phyloP scores from a whole-genome alignment of 2,888 invertebrate species.

The Geophilus truncorum region DNA sequence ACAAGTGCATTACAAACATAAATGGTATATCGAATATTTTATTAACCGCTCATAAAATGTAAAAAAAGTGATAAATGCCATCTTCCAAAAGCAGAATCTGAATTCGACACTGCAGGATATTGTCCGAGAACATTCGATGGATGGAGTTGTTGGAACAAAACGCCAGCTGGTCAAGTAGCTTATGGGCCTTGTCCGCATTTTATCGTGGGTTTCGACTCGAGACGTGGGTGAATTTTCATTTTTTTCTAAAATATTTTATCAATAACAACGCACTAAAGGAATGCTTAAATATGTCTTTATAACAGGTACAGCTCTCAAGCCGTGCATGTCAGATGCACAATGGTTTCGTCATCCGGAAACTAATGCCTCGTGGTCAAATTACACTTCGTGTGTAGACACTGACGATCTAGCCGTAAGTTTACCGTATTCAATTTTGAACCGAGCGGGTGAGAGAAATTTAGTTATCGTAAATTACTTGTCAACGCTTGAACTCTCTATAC shows the following conservation, averaged over 20 bases:
- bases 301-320: conserved; percentile 45
- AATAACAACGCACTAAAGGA: not conserved
- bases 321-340: conserved; percentile 60
- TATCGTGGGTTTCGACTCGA: conserved; percentile 44
- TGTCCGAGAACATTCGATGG: conserved; percentile 49
- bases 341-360: conserved; percentile 62
- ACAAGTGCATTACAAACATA: not conserved
- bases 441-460: too few species aligned
- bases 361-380: conserved; percentile 62
- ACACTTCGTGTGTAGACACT: conserved; percentile 62
- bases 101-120: conserved; percentile 33
- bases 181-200: conserved; percentile 45
- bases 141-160: conserved; percentile 52
- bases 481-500: too few species aligned
- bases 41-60: not conserved
- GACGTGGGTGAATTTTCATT: conserved; percentile 41
- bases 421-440: too few species aligned
- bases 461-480: too few species aligned
- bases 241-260: not conserved
- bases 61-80: not conserved
- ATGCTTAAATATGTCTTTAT: conserved; percentile 20
- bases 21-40: not conserved
- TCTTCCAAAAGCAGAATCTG: not conserved
- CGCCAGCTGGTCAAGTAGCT: conserved; percentile 47
- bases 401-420: conserved; percentile 57